phyloP scores from a whole-genome alignment of 2,888 invertebrate genomes.

The Archips xylosteana region DNA sequence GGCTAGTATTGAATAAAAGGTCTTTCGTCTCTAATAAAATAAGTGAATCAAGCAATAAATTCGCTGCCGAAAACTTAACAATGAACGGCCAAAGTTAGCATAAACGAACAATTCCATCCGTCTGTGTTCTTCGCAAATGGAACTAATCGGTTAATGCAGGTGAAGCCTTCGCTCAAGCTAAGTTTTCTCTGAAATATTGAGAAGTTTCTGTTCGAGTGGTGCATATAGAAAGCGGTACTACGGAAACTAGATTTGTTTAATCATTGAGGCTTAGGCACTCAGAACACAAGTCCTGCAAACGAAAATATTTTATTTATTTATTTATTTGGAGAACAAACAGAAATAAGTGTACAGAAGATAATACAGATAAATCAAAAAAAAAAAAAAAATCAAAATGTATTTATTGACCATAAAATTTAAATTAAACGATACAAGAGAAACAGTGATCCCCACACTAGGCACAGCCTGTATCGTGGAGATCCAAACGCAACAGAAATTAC shows the following conservation, averaged over 20 bases:
- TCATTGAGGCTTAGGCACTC: too few relatives aligned
- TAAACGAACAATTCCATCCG: slow-evolving; percentile 45
- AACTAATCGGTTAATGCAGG: slow-evolving; percentile 82
- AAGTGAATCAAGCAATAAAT: slow-evolving; percentile 31
- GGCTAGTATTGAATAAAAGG: neutral
- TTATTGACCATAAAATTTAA: too few relatives aligned
- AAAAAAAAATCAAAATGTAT: too few relatives aligned
- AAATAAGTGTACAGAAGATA: too few relatives aligned
- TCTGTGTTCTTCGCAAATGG: slow-evolving; percentile 78
- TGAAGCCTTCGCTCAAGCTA: slow-evolving; percentile 50
- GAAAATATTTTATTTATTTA: too few relatives aligned
- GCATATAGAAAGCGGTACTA: slow-evolving; percentile 28
- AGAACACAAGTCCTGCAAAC: too few relatives aligned
- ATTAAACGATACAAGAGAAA: too few relatives aligned
- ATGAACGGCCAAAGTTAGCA: slow-evolving; percentile 35
- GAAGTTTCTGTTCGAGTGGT: slow-evolving; percentile 56
- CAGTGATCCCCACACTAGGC: too few relatives aligned
- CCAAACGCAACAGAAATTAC: too few relatives aligned
- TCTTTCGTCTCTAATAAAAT: neutral
- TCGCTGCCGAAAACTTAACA: slow-evolving; percentile 38
- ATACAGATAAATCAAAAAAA: too few relatives aligned
- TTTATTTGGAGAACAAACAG: too few relatives aligned
- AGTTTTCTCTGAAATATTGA: slow-evolving; percentile 75
- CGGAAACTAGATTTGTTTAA: neutral
- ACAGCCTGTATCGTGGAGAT: too few relatives aligned